Conservation (phyloP, 2,797 vertebrate genomes). For the Argyrosomus regius region DNA sequence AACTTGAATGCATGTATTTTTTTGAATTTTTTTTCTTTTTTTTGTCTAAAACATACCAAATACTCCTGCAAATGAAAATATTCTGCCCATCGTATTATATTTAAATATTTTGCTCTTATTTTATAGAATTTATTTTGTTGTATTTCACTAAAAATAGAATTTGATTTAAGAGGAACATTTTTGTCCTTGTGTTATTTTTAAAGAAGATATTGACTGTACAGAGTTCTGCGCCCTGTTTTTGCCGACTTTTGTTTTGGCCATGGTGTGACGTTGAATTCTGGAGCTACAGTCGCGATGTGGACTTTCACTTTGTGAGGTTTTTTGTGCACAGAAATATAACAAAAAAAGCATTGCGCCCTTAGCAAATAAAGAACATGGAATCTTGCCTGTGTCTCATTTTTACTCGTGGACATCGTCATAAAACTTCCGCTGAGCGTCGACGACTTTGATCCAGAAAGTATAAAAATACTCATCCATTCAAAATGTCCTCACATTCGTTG, state of each 20-base stretch:
- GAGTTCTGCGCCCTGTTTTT: conserved; percentile 90
- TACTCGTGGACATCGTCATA: conserved; percentile 71
- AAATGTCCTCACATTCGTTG: not conserved
- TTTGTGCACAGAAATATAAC: conserved; percentile 95
- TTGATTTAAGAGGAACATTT: conserved; percentile 99
- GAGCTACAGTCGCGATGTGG: conserved; percentile 93
- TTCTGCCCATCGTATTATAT: conserved; percentile 99
- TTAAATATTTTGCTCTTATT: conserved; percentile 99
- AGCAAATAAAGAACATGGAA: conserved; percentile 96
- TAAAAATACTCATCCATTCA: not conserved
- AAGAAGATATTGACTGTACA: conserved; percentile 92
- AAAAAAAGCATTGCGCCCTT: conserved; percentile 92
- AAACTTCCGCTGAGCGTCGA: not conserved
- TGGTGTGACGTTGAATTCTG: conserved; percentile 93
- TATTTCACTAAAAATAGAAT: conserved; percentile 99
- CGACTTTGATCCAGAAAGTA: not conserved
- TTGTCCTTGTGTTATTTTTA: conserved; percentile 96
- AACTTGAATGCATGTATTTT: conserved; percentile 97
- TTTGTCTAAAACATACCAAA: conserved; percentile 99
- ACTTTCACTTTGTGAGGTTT: conserved; percentile 93
- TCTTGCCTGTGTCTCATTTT: conserved; percentile 91
- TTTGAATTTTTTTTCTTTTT: conserved; percentile 84
- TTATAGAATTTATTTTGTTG: conserved; percentile 99
- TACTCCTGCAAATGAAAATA: conserved; percentile 99
- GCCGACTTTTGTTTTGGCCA: conserved; percentile 94